A percentile compares a stretch with the other conserved stretches of the same genome.
phyloP scores from a whole-genome alignment of 2,797 vertebrate species.

The Poecilia wingei region DNA sequence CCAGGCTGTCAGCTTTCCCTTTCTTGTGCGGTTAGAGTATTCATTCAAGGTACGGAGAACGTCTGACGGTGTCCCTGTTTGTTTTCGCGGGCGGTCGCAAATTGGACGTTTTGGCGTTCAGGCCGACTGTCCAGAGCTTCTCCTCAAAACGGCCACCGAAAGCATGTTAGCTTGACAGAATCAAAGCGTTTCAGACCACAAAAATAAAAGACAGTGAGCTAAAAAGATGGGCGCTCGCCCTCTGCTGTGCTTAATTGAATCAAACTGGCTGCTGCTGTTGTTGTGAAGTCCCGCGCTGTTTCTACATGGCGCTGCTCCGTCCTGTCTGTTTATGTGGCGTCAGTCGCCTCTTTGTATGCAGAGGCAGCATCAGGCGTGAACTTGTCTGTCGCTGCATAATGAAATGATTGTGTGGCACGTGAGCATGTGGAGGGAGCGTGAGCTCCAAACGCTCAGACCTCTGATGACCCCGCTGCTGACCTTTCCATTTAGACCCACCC shows the following conservation, averaged over 20 bases:
- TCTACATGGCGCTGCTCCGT: not conserved
- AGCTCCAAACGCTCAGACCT: not conserved
- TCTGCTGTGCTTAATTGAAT: not conserved
- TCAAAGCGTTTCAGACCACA: not conserved
- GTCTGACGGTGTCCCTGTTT: not conserved
- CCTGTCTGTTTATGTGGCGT: not conserved
- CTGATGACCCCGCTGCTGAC: not conserved
- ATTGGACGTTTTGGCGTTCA: not conserved
- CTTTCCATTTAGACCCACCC: not conserved
- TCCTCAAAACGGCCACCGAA: not conserved
- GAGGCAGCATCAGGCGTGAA: not conserved
- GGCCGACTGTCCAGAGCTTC: not conserved
- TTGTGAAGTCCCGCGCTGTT: not conserved
- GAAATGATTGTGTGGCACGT: not conserved
- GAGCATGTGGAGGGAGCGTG: not conserved
- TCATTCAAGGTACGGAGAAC: conserved; percentile 86
- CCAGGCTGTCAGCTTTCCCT: conserved; percentile 92
- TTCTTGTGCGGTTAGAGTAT: conserved; percentile 90
- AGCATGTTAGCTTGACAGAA: not conserved
- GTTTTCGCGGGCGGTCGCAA: not conserved
- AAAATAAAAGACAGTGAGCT: not conserved
- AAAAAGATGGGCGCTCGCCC: not conserved
- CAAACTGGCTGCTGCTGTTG: not conserved
- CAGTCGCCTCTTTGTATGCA: not conserved
- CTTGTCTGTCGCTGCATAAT: not conserved